Evolutionary conservation across 2,113 vertebrate species (phyloP).

Genomic region (Salvelinus alpinus): DNA sequence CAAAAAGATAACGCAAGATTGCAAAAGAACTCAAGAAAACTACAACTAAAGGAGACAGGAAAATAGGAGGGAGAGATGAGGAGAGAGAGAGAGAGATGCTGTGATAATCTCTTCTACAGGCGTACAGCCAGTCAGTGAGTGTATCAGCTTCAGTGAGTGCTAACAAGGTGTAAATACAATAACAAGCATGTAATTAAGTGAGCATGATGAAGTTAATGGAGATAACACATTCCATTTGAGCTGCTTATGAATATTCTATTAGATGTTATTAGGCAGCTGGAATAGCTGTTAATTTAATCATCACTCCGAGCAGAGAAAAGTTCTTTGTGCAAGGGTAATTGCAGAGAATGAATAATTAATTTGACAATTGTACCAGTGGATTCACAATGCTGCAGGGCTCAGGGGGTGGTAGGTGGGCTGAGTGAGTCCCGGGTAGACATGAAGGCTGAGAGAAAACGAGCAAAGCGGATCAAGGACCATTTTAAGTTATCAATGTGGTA

Average conservation of each 20-base stretch:
- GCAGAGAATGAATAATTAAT: constrained; percentile 93
- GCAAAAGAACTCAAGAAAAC: not conserved
- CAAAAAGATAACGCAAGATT: not conserved
- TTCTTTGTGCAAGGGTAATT: constrained; percentile 92
- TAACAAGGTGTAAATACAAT: constrained; percentile 93
- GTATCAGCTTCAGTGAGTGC: constrained; percentile 89
- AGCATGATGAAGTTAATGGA: constrained; percentile 93
- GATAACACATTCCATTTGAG: constrained; percentile 92
- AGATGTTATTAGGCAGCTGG: constrained; percentile 92
- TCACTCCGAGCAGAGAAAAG: constrained; percentile 91
- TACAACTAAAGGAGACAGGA: not conserved
- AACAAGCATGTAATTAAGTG: constrained; percentile 93
- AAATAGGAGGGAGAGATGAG: not conserved
- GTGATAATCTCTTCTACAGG: constrained; percentile 86
- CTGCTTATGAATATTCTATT: constrained; percentile 92
- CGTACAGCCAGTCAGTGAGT: constrained; percentile 86
- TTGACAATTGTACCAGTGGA: constrained; percentile 91
- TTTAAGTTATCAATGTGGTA: constrained; percentile 87
- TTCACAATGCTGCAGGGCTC: constrained; percentile 88
- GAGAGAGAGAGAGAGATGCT: constrained; percentile 33
- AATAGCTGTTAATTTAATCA: constrained; percentile 93
- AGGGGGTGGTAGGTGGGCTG: constrained; percentile 75
- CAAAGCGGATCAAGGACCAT: constrained; percentile 88
- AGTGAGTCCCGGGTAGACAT: constrained; percentile 82
- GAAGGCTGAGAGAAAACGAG: constrained; percentile 87